These are phyloP conservation scores for Merodon equestris DNA, from an alignment of 2,888 invertebrate genomes.

Conservation along the genomic window DNA sequence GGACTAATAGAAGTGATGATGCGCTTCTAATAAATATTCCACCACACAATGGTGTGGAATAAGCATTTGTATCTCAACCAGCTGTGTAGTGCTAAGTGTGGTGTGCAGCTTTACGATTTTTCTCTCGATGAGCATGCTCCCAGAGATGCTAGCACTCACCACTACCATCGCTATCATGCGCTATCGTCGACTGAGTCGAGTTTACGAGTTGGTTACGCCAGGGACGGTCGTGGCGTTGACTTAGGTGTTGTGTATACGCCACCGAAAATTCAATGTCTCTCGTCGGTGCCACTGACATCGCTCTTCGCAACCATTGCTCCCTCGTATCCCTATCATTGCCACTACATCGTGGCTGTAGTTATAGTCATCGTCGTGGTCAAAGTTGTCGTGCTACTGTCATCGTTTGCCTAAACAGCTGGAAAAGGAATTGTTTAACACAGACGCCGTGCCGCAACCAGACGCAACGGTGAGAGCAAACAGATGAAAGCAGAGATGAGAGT, in stretches of 20 bases:
- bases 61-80: conserved; percentile 5
- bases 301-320: no score
- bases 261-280: conserved; percentile 27
- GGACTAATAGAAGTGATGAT: no score
- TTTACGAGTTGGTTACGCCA: no score
- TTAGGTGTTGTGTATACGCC: conserved; percentile 60
- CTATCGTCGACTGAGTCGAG: neutral
- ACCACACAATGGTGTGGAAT: conserved; percentile 1
- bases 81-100: neutral
- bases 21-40: conserved; percentile 37
- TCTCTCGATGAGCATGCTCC: conserved; percentile 21
- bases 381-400: conserved; percentile 31
- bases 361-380: neutral
- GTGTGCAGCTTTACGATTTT: conserved; percentile 24
- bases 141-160: conserved; percentile 4
- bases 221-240: neutral
- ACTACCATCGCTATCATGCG: no score
- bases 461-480: conserved; percentile 44
- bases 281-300: no score
- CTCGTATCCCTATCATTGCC: no score
- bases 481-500: conserved; percentile 51
- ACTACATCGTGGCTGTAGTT: no score
- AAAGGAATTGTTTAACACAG: neutral
- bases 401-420: conserved; percentile 37
- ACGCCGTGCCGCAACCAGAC: neutral